phyloP scores from a whole-genome alignment of 92 coral and sea anemone species.

The Heteractis magnifica region DNA sequence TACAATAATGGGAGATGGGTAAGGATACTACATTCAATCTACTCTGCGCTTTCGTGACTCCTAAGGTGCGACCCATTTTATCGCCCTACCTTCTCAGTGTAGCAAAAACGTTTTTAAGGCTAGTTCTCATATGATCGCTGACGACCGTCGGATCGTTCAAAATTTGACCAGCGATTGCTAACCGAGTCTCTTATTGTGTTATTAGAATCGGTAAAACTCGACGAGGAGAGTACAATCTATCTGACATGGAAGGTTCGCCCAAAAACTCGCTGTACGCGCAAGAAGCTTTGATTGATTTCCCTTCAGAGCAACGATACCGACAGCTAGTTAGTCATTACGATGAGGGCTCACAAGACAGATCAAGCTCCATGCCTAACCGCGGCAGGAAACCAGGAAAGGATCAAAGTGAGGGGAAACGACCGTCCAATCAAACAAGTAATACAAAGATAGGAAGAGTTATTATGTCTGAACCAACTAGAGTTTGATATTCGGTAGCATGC shows the following conservation, averaged over 20 bases:
- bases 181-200: neutral
- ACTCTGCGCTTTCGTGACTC: no score
- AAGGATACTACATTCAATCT: neutral
- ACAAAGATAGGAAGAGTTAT: constrained; percentile 63
- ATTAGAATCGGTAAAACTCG: constrained; percentile 65
- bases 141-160: no score
- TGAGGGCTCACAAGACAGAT: constrained; percentile 19
- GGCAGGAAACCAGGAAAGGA: constrained; percentile 19
- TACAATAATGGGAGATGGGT: neutral
- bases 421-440: constrained; percentile 28
- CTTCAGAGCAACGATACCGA: constrained; percentile 81
- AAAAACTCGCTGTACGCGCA: constrained; percentile 51
- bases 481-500: constrained; percentile 14
- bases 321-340: constrained; percentile 75
- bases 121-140: no score
- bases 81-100: no score
- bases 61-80: no score
- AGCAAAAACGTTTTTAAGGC: no score
- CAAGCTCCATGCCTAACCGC: constrained; percentile 16
- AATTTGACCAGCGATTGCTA: no score
- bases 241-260: constrained; percentile 62
- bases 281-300: constrained; percentile 79
- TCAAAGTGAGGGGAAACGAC: constrained; percentile 24
- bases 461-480: constrained; percentile 67
- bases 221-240: constrained; percentile 70